Conservation (phyloP, 2,888 invertebrate species). For the Drosophila paramelanica region DNA sequence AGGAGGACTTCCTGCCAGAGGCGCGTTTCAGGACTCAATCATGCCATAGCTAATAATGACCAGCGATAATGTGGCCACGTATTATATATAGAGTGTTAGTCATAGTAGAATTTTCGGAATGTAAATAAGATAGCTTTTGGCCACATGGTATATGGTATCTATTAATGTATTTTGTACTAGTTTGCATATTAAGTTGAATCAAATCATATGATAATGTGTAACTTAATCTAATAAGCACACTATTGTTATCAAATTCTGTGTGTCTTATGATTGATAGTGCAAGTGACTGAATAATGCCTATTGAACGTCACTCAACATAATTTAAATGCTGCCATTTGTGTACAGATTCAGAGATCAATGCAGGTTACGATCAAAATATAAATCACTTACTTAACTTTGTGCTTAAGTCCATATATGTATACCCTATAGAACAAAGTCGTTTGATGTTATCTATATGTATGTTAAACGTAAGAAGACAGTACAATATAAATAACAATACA, state of each 20-base stretch:
- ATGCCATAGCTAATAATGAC: constrained; percentile 83
- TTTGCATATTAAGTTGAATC: constrained; percentile 34
- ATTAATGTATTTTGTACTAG: constrained; percentile 56
- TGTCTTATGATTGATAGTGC: constrained; percentile 63
- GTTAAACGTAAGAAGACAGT: constrained; percentile 16
- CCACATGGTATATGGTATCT: constrained; percentile 15
- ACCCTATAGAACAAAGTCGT: constrained; percentile 12
- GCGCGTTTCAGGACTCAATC: constrained; percentile 81
- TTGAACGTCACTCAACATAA: constrained; percentile 29
- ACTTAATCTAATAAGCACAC: constrained; percentile 26
- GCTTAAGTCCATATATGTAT: no score
- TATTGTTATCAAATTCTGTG: constrained; percentile 55
- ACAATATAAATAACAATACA: constrained; percentile 44
- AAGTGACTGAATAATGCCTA: constrained; percentile 55
- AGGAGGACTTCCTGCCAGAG: constrained; percentile 83
- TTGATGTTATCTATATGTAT: constrained; percentile 37
- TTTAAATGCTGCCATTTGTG: constrained; percentile 31
- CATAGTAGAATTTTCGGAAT: constrained; percentile 7
- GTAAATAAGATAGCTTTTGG: constrained; percentile 34
- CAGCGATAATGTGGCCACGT: constrained; percentile 81
- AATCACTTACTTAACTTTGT: no score
- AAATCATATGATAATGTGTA: constrained; percentile 1
- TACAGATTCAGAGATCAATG: no score
- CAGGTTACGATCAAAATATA: no score
- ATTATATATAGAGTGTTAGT: constrained; percentile 75